Evolutionary conservation across 2,888 invertebrate species (phyloP), one percentile per base, ranked within the genome.

Genomic region (Tetranychus piercei): DNA sequence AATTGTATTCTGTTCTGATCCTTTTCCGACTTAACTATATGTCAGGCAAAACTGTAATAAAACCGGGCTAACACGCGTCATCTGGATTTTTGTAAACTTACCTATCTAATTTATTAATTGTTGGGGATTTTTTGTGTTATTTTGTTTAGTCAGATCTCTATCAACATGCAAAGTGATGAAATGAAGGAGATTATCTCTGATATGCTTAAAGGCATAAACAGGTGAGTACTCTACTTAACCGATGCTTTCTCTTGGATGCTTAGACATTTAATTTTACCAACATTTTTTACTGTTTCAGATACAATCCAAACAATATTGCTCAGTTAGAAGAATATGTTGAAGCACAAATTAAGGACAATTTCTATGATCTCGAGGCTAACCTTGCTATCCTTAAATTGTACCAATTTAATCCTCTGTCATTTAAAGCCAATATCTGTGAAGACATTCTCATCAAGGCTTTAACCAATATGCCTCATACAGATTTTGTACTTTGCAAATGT

Each of bases 401-500:
- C 82, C 97, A 99, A 83, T 92, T 99, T 81, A 94, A 95, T 82
- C 94, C 95, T 0, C 88, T 87, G 76, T 87, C 88, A 80, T 91
- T 92, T 80, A 90, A 94, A 81, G 85, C 88, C 71, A 88, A 90
- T 75, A 88, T 95, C 65, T 91, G 93, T 2, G 89, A 90, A 78
- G 89, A 90, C 81, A 94, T 99, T 80, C 85, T 99, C 71, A 82
- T 99, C 79, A 99, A 99, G 82, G 94, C 96, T 1, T 84, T 99
- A 69, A 96, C 97, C 11, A 96, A 95, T 83, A 87, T 97, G 79
- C 99, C 99, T 0, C 94, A 96, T 81, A 92, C 96, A 9, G 99
- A 99, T 83, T 96, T 97, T 81, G 93, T 94, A 72, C 85, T 99
- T 78, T 99, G 97, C 85, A 99, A 99, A 84, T 97, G 95, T 82